Base-by-base conservation (phyloP, 2,113 vertebrate species). In the Theropithecus gelada region DNA sequence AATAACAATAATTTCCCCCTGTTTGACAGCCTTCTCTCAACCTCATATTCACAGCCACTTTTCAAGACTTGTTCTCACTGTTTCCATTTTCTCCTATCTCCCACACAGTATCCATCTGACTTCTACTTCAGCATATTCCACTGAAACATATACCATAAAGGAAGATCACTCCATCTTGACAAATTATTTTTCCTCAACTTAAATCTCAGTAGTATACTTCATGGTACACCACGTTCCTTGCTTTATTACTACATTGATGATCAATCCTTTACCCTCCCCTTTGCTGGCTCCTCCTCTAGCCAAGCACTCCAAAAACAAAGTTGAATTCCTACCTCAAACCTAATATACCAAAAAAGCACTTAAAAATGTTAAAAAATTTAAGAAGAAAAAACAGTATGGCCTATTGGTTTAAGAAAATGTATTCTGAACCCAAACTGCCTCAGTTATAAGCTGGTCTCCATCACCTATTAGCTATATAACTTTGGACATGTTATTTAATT, bases 161-260 rank as follows among this genome's bases (percentile, higher is more conserved):
- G 61, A 64, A 78, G 13, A 88, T 61, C n/a, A 84, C 16, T 57
- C 80, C 52, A 80, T 25, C 43, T 81, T 81, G n/a, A 48, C 55
- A 90, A 81, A 90, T 86, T 90, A 52, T 38, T 70, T 73, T 73
- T 91, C 66, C 35, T 92, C 20, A 94, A 94, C 40, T 83, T 83
- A 83, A 92, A 95, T 64, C 68, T 82, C 57, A 92, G 50, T 50
- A 59, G 12, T 25, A 83, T 84, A 20, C 64, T 48, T 35, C 23
- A 88, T 43, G 6, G 14, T 55, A 55, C 57, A 85, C 52, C 61
- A 88, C 10, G 82, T 43, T 27, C 45, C 73, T 30, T 68, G n/a
- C 70, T 94, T 88, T 95, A 84, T 50, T 83, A 32, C 9, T 16
- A 79, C 6, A 52, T 16, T 61, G 72, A 79, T n/a, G 38, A 88